phyloP scores from a whole-genome alignment of 2,113 vertebrate species.

The Siniperca chuatsi region DNA sequence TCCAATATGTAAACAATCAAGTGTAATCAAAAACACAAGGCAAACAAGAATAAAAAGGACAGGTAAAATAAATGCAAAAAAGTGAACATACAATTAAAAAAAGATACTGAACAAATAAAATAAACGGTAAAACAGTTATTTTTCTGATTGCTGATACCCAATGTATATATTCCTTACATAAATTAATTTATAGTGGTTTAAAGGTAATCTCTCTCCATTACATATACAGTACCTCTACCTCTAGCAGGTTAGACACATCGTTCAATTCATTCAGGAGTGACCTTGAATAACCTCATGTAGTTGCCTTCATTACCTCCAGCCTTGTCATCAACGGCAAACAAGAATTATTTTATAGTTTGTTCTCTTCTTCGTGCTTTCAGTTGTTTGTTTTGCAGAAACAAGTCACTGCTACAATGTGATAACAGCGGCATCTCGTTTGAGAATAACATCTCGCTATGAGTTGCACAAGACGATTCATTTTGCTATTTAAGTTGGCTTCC shows the following conservation, averaged over 20 bases:
- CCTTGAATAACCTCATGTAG: not conserved
- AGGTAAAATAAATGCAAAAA: not conserved
- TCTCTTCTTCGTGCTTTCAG: not conserved
- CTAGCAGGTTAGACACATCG: not conserved
- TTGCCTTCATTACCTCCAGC: not conserved
- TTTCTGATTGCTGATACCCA: not conserved
- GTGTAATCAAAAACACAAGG: not conserved
- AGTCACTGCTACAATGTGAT: not conserved
- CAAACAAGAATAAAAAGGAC: not conserved
- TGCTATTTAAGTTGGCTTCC: constrained; percentile 7
- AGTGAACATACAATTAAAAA: not conserved
- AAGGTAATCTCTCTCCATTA: not conserved
- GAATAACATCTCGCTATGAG: not conserved
- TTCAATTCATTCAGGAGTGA: not conserved
- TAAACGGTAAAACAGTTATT: not conserved
- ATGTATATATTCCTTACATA: too few relatives aligned
- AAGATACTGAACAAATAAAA: not conserved
- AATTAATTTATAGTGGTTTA: not conserved
- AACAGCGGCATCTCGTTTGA: not conserved
- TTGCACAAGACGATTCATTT: not conserved
- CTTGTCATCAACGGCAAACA: not conserved
- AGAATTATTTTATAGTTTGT: not conserved
- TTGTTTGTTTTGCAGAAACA: not conserved
- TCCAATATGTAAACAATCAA: not conserved
- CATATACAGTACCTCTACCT: not conserved